These are phyloP conservation scores for Teleogryllus occipitalis DNA, from an alignment of 1,140 invertebrate species.

Conservation along the genomic window DNA sequence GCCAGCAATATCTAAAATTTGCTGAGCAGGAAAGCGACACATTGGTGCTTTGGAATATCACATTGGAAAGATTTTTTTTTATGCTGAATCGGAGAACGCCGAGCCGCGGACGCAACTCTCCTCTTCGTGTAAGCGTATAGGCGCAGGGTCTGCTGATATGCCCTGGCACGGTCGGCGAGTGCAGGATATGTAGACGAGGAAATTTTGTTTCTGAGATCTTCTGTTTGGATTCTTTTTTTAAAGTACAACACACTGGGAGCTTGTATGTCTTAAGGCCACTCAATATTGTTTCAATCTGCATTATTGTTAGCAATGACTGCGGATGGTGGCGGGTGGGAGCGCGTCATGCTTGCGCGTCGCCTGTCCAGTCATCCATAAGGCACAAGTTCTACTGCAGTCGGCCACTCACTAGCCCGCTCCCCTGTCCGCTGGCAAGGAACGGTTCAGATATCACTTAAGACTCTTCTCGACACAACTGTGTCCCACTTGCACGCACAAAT, in stretches of 20 bases:
- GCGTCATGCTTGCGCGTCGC: not conserved
- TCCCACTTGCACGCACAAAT: not conserved
- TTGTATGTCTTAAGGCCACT: not conserved
- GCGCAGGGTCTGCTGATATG: not conserved
- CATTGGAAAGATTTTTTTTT: conserved; percentile 12
- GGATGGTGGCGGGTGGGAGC: conserved; percentile 1
- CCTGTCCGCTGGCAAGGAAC: not conserved
- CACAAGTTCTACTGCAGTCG: not conserved
- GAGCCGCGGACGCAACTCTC: not conserved
- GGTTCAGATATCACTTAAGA: not conserved
- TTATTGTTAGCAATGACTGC: not conserved
- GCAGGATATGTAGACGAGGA: not conserved
- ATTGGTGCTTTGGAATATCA: conserved; percentile 18
- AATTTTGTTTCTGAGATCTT: conserved; percentile 1
- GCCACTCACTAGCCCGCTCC: not conserved
- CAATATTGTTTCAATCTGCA: not conserved
- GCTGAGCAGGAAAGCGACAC: not conserved
- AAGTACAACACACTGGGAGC: not conserved
- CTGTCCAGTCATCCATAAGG: conserved; percentile 3
- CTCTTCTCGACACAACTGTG: not conserved
- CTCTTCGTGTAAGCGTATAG: not conserved
- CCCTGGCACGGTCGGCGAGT: not conserved
- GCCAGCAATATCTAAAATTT: not conserved
- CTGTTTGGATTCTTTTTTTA: not conserved
- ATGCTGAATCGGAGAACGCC: not conserved